Evolutionary conservation across 92 coral and sea anemone species (phyloP), one percentile per base, ranked within the genome.

Genomic region (Diadumene lineata): DNA sequence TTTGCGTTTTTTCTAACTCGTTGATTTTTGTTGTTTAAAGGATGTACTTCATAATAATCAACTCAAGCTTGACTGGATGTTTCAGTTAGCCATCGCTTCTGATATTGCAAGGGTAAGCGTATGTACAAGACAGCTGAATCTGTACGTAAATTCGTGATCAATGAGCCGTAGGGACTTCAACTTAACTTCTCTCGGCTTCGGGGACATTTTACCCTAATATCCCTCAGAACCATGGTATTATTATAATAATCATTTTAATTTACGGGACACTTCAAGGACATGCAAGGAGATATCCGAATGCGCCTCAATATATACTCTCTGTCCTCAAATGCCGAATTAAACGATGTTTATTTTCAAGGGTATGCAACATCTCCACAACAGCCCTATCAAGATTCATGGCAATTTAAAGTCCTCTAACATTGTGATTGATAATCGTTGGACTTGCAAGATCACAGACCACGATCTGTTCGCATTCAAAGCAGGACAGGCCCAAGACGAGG

Each of bases 11-110:
- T n/a, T n/a, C n/a, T n/a, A n/a, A n/a, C n/a, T n/a, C n/a, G n/a
- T n/a, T n/a, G 60, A 31, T 19, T 30, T 27, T 27, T 19, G 38
- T 68, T 34, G 31, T 21, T 71, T 50, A 29, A 31, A 90, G 96
- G 96, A 90, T 68, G 88, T 90, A 33, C 46, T 90, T 60, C 87
- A 90, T 60, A 82, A 82, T 33, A 89, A 80, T 58, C 82, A 73
- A 65, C 82, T 90, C 31, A 86, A 86, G 77, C 72, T 90, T 82
- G 96, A 90, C 80, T 90, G 96, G 96, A 86, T 90, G 96, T 90
- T 90, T 74, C 82, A 90, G 79, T 73, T 90, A 89, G 84, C 96
- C 11, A 90, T 90, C 6, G 86, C 96, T 48, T 79, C 76, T 65
- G 96, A 90, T 68, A 83, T 90, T 56, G 96, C 96, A n/a, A 80